These are phyloP conservation scores for Pachydiplax longipennis DNA, from an alignment of 2,888 invertebrate genomes.

Conservation along the genomic window DNA sequence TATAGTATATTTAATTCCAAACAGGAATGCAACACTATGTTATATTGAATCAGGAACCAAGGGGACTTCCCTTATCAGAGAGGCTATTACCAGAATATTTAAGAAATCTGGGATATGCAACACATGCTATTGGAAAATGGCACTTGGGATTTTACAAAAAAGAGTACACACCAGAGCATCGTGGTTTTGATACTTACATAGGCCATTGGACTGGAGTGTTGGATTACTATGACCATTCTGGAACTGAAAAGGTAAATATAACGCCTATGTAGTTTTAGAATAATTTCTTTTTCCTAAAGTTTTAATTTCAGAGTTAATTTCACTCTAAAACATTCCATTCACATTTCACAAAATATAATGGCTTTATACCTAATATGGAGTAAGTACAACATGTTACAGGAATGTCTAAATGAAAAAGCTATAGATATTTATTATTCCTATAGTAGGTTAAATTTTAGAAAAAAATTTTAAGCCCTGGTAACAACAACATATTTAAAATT, in stretches of 20 bases:
- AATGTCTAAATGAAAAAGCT: too few species aligned
- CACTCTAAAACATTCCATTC: too few species aligned
- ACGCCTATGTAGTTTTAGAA: too few species aligned
- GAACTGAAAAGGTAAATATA: conserved; percentile 59
- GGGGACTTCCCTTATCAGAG: conserved; percentile 73
- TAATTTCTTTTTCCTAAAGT: too few species aligned
- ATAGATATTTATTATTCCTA: too few species aligned
- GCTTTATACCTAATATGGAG: too few species aligned
- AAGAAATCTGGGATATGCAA: conserved; percentile 72
- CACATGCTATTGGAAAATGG: conserved; percentile 91
- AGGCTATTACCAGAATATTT: conserved; percentile 76
- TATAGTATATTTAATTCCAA: not conserved
- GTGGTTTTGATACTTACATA: conserved; percentile 82
- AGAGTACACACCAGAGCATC: conserved; percentile 74
- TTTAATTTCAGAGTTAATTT: too few species aligned
- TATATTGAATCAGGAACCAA: conserved; percentile 72
- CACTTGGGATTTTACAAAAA: conserved; percentile 80
- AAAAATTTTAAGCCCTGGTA: too few species aligned
- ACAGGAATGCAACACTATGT: conserved; percentile 77
- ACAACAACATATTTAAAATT: too few species aligned
- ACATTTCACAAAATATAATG: too few species aligned
- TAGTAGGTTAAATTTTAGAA: too few species aligned
- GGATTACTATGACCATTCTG: conserved; percentile 75
- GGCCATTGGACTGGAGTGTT: conserved; percentile 80
- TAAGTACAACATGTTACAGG: too few species aligned